Evolutionary conservation across 2,888 invertebrate species (phyloP), one percentile per base, ranked within the genome.

Genomic region (Drosophila affinis): DNA sequence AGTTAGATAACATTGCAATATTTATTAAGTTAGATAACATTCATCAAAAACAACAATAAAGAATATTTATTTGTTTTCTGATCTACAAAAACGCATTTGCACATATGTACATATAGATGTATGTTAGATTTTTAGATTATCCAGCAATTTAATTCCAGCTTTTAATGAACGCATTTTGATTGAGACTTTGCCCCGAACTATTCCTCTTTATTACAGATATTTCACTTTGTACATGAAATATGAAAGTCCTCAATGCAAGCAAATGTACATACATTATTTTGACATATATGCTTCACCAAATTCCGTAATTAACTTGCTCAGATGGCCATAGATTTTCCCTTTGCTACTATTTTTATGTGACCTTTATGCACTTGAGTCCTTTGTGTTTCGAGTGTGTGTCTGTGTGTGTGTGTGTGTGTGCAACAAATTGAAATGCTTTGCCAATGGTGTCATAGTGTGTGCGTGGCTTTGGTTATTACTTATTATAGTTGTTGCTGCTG

Each of bases 361-460:
- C 18, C 45, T 65, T 77, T 79, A 69, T 77, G 70, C 63, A 48
- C 44, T 45, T 48, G 45, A 21, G 21, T 32, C 29, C 56, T 62
- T 56, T 60, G 17, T 61, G 61, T 60, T 52, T 54, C 59, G 17
- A 51, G 72, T 39, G 53, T 34, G 46, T 51, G 73, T 48, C 65
- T 39, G 53, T 45, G 72, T 39, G 53, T 48, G 72, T 39, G 53
- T 45, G 72, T 39, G 53, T 45, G 46, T 54, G 73, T 79, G 72
- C 58, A 53, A 75, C 76, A 84, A 89, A 88, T 87, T 87, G 82
- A 80, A 89, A 84, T 81, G 73, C 76, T 81, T 83, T 81, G 81
- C 75, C 65, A 75, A 74, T 75, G 65, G 63, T 56, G 69, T 69
- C n/a, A 54, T 18, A 21, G 51, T 34, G 63, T 72, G 67, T 65